These are phyloP conservation scores for Tragelaphus strepsiceros DNA, from an alignment of 2,113 vertebrate species.

Conservation along the genomic window DNA sequence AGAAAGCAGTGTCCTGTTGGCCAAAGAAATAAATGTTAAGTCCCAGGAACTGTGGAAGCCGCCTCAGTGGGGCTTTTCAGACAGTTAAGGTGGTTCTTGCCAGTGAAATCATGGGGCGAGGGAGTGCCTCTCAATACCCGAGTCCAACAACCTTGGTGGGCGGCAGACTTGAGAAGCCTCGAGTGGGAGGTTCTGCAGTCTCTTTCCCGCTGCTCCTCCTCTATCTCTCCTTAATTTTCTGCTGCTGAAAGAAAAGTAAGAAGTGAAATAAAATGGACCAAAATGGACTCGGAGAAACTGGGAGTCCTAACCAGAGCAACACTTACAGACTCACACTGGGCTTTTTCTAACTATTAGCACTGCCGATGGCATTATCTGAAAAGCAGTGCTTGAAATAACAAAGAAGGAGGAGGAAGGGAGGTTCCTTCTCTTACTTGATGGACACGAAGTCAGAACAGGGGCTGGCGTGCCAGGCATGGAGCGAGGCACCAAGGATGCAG, in stretches of 20 bases:
- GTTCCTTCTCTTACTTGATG: fast-evolving
- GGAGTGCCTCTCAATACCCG: not conserved
- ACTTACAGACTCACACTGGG: not conserved
- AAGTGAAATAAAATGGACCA: not conserved
- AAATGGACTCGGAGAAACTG: not conserved
- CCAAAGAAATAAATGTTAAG: not conserved
- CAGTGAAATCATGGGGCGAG: not conserved
- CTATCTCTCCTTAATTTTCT: not conserved
- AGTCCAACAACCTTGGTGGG: no score
- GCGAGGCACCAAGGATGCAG: not conserved
- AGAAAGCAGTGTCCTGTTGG: not conserved
- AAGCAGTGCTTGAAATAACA: not conserved
- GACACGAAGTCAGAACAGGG: not conserved
- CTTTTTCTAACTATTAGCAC: not conserved
- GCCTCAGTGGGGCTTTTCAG: not conserved
- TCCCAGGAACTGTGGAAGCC: not conserved
- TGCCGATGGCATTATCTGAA: not conserved
- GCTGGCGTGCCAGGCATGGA: fast-evolving
- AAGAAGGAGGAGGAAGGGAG: not conserved
- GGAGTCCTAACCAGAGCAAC: not conserved
- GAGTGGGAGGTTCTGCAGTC: not conserved
- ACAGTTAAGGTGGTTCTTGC: not conserved
- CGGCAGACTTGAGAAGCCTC: not conserved
- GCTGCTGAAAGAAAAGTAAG: not conserved
- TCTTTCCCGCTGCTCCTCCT: not conserved